Conservation (phyloP, 2,888 invertebrate species). For the Tinea pellionella region DNA sequence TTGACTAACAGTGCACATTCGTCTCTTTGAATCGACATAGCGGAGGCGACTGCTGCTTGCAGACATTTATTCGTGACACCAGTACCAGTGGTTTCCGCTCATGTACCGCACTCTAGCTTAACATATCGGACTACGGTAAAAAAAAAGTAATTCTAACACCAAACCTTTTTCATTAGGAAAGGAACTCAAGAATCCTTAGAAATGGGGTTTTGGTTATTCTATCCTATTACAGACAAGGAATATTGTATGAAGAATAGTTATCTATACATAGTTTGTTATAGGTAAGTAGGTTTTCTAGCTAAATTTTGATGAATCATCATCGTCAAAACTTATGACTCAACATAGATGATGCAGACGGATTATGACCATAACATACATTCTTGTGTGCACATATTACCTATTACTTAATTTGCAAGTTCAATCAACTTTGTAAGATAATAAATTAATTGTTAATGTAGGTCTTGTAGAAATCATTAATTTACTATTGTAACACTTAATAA, state of each 20-base stretch:
- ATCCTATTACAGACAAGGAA: neutral
- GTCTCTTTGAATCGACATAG: no score
- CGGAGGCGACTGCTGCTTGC: no score
- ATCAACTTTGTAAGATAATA: neutral
- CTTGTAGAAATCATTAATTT: neutral
- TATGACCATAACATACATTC: neutral
- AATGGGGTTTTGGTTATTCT: neutral
- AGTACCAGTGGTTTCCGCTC: no score
- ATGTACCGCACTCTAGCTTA: no score
- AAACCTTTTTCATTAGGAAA: neutral
- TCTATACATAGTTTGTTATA: neutral
- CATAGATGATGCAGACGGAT: neutral
- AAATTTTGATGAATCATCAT: slow-evolving; percentile 3
- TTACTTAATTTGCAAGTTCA: neutral
- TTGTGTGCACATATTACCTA: neutral
- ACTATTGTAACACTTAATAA: no score
- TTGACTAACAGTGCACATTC: no score
- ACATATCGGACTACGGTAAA: no score
- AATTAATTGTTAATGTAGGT: neutral
- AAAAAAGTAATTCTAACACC: no score
- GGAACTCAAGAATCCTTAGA: slow-evolving; percentile 1
- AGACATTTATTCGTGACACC: no score
- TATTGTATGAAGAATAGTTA: neutral
- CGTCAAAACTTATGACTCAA: neutral
- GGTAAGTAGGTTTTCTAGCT: neutral